These are phyloP conservation scores for Grammomys surdaster DNA, from an alignment of 2,113 vertebrate genomes.

Conservation along the genomic window DNA sequence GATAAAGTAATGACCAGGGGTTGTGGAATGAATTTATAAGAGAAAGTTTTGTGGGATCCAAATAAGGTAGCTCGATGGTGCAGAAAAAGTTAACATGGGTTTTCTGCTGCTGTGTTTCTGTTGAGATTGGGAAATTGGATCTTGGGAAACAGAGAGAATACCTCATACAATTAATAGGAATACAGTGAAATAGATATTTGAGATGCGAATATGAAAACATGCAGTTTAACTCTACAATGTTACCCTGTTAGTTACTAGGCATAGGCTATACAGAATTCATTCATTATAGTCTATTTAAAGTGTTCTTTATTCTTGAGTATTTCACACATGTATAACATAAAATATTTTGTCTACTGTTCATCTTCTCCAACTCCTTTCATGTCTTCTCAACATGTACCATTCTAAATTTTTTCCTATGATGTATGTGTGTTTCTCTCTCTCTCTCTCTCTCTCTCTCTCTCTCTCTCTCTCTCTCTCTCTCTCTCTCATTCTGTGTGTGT, in stretches of 20 bases:
- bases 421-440: too few relatives aligned
- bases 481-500: too few relatives aligned
- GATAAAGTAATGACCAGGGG: neutral
- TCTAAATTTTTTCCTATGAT: neutral
- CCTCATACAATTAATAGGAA: slow-evolving; percentile 13
- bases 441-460: too few relatives aligned
- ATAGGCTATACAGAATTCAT: neutral
- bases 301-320: neutral
- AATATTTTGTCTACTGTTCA: neutral
- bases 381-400: neutral
- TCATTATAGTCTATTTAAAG: neutral
- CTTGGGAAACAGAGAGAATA: neutral
- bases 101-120: neutral
- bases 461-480: too few relatives aligned
- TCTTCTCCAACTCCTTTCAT: neutral
- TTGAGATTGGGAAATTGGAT: neutral
- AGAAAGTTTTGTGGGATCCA: neutral
- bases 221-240: neutral
- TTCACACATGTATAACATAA: neutral
- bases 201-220: slow-evolving; percentile 20
- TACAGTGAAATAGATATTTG: neutral
- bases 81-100: fast-evolving
- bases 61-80: neutral
- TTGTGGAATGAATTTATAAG: neutral
- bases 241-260: neutral